Evolutionary conservation across 2,888 invertebrate species (phyloP), one percentile per base, ranked within the genome.

Genomic region (Acronicta leporina): DNA sequence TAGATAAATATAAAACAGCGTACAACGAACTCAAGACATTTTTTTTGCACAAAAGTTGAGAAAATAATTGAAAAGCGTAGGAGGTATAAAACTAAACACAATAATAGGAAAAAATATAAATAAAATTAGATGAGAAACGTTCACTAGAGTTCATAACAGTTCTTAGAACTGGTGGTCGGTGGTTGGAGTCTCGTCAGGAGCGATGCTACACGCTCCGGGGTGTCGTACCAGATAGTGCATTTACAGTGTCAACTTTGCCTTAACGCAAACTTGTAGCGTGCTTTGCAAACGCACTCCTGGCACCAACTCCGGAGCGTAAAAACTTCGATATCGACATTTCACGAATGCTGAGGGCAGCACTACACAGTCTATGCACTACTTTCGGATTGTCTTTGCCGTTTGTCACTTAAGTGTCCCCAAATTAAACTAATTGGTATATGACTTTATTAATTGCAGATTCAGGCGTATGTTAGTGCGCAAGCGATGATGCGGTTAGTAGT

Each of bases 171-270:
- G 81, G 81, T 73, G 75, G 80, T 83, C 84, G 83, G 83, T 82
- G 79, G 33, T 55, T 63, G 67, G 80, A 75, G 85, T 87, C 80
- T 80, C 87, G 82, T 77, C 90, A 83, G 90, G 87, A 89, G 81
- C 92, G 93, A 86, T 82, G 94, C 86, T 86, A 89, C 86, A 95
- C 95, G 94, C 95, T 92, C 95, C 96, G 96, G 97, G 96, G 97
- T 98, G 98, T 98, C 98, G 98, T 99, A 99, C 99, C 98, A 98
- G 98, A 99, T 98, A 98, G 98, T 99, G 99, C 99, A 99, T 99
- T 99, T 99, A 99, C 99, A 99, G 96, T 95, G 95, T 96, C 92
- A 94, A 91, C 87, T 91, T 92, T 93, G 94, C 92, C 77, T 84
- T 84, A 90, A 90, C 87, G 92, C 92, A 92, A 94, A 91, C 85